These are phyloP conservation scores for Edolisoma coerulescens DNA, from an alignment of 2,113 vertebrate genomes.

Conservation along the genomic window DNA sequence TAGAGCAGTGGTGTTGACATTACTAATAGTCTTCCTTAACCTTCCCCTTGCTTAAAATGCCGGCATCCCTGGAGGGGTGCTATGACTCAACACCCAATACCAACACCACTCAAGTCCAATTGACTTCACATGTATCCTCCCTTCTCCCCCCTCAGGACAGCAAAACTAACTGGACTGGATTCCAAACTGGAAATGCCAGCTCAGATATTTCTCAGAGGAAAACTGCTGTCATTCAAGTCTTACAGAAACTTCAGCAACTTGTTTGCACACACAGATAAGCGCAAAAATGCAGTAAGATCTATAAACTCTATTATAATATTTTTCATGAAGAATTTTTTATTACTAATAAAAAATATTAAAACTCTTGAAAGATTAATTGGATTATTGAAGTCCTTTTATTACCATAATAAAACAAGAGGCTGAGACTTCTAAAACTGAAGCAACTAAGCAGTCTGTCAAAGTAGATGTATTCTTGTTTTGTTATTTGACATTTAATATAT, in stretches of 20 bases:
- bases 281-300: neutral
- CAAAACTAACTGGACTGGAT: neutral
- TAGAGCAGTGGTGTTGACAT: neutral
- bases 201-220: neutral
- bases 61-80: neutral
- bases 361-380: neutral
- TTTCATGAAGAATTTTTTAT: neutral
- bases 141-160: neutral
- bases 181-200: neutral
- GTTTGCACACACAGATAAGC: neutral
- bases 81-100: neutral
- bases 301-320: neutral
- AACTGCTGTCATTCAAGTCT: neutral
- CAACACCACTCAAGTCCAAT: fast-evolving
- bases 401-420: neutral
- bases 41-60: neutral
- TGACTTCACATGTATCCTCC: neutral
- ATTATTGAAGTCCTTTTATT: neutral
- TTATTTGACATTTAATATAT: neutral
- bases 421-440: neutral
- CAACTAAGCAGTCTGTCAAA: neutral
- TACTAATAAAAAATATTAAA: neutral
- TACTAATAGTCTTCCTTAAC: neutral
- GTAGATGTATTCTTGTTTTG: neutral
- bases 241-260: neutral